phyloP scores from a whole-genome alignment of 1,140 invertebrate species.

The Micrasema longulum region DNA sequence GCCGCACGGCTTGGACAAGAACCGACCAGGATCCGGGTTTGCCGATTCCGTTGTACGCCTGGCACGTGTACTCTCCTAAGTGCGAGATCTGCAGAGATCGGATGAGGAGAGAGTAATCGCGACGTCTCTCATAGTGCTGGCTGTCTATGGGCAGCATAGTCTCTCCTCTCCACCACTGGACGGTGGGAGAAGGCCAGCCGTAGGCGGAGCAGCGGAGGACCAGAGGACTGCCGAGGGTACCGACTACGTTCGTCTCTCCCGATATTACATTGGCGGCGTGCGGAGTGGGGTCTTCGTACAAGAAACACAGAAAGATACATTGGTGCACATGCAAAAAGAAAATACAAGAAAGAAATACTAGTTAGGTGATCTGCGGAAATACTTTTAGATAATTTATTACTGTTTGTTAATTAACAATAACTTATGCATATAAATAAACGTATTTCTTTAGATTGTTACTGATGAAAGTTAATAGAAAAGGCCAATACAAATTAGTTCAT shows the following conservation, averaged over 20 bases:
- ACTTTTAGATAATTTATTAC: too few relatives aligned
- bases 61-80: constrained; percentile 87
- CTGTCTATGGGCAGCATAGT: constrained; percentile 78
- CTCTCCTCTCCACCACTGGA: constrained; percentile 89
- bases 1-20: constrained; percentile 76
- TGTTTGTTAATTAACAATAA: too few relatives aligned
- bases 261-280: constrained; percentile 64
- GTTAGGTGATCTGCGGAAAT: too few relatives aligned
- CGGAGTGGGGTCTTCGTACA: constrained; percentile 67
- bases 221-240: constrained; percentile 77
- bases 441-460: too few relatives aligned
- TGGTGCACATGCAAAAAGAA: constrained; percentile 43
- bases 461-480: too few relatives aligned
- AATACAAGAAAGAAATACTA: too few relatives aligned
- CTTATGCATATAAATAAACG: too few relatives aligned
- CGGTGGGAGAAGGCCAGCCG: constrained; percentile 82
- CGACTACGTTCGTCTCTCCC: constrained; percentile 74
- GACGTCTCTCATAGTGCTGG: constrained; percentile 77
- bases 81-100: constrained; percentile 76
- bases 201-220: constrained; percentile 84
- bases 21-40: constrained; percentile 81
- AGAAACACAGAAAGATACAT: constrained; percentile 57
- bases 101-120: constrained; percentile 81
- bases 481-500: too few relatives aligned
- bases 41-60: constrained; percentile 86